Evolutionary conservation across 1,140 invertebrate species (phyloP).

Genomic region (Sinonovacula constricta): DNA sequence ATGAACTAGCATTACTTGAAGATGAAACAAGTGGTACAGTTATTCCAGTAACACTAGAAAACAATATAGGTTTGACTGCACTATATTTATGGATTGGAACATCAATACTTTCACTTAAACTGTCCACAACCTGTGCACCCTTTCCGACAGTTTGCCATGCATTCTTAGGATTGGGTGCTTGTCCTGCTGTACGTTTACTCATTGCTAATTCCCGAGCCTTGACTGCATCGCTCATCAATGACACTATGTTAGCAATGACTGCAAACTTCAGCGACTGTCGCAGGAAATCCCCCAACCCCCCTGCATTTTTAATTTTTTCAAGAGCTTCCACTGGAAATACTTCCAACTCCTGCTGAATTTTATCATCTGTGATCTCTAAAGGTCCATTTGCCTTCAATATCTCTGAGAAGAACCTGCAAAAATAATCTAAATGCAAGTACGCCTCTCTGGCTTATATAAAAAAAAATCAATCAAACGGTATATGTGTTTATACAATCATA

Average conservation of each 20-base stretch:
- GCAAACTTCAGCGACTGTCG: conserved; percentile 64
- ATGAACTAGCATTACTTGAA: not conserved
- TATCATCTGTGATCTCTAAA: conserved; percentile 52
- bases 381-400: conserved; percentile 65
- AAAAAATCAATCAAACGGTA: too few relatives aligned
- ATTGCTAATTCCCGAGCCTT: conserved; percentile 58
- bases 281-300: conserved; percentile 62
- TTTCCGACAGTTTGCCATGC: conserved; percentile 50
- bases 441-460: too few relatives aligned
- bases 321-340: conserved; percentile 65
- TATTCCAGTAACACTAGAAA: conserved; percentile 2
- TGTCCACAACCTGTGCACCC: conserved; percentile 36
- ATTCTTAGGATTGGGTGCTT: conserved; percentile 1
- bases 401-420: conserved; percentile 66
- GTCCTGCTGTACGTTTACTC: not conserved
- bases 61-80: not conserved
- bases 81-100: not conserved
- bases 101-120: conserved; percentile 37
- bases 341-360: conserved; percentile 53
- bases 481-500: too few relatives aligned
- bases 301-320: conserved; percentile 58
- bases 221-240: conserved; percentile 59
- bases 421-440: too few relatives aligned
- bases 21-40: not conserved
- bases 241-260: conserved; percentile 65